phyloP scores from a whole-genome alignment of 2,797 vertebrate species.

The Sebastes iracundus region DNA sequence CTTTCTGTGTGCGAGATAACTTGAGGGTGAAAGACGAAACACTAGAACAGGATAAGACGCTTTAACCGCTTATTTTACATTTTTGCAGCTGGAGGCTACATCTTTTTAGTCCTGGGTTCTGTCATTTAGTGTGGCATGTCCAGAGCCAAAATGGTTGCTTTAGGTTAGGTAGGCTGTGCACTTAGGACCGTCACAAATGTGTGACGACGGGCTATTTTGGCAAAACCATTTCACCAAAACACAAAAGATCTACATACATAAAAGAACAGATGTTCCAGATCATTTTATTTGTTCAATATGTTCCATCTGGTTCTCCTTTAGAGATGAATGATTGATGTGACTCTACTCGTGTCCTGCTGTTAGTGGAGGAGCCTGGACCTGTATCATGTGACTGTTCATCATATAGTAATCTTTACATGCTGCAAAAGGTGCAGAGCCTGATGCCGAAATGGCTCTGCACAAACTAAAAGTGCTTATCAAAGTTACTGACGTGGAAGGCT shows the following conservation, averaged over 20 bases:
- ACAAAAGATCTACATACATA: not conserved
- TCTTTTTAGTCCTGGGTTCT: not conserved
- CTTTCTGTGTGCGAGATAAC: not conserved
- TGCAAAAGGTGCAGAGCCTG: not conserved
- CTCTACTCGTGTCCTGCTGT: not conserved
- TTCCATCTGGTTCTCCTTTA: slow-evolving; percentile 42
- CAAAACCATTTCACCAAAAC: not conserved
- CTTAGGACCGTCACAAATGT: not conserved
- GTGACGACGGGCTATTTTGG: not conserved
- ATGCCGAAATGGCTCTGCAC: not conserved
- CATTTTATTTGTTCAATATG: slow-evolving; percentile 33
- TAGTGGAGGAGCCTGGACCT: not conserved
- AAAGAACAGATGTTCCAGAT: slow-evolving; percentile 8
- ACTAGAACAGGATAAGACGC: not conserved
- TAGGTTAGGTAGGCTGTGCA: not conserved
- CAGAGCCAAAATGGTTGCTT: not conserved
- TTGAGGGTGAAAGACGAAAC: not conserved
- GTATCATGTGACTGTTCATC: slow-evolving; percentile 5
- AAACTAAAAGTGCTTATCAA: not conserved
- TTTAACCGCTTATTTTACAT: not conserved
- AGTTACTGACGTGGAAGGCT: not conserved
- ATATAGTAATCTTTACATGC: not conserved
- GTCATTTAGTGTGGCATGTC: not conserved
- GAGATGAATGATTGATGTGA: slow-evolving; percentile 18
- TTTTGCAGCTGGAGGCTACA: not conserved